phyloP scores from a whole-genome alignment of 2,888 invertebrate species.

The Escarpia spicata region DNA sequence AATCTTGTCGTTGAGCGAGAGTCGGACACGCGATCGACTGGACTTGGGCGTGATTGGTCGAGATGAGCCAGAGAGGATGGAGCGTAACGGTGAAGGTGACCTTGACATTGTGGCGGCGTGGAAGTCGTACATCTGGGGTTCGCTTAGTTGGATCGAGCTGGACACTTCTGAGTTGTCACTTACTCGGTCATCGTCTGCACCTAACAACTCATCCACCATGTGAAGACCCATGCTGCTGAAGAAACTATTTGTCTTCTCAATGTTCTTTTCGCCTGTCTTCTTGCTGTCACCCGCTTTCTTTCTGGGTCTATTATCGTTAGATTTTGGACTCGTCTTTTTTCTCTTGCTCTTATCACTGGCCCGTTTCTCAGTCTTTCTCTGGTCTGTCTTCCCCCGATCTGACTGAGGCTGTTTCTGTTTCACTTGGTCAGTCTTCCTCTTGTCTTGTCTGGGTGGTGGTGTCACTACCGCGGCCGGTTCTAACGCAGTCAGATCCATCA shows the following conservation, averaged over 20 bases:
- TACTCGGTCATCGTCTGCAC: conserved; percentile 34
- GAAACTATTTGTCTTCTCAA: conserved; percentile 32
- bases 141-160: background rate
- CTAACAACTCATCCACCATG: conserved; percentile 57
- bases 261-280: conserved; percentile 8
- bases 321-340: background rate
- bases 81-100: conserved; percentile 36
- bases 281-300: conserved; percentile 14
- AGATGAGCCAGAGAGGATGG: conserved; percentile 39
- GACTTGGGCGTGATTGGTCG: conserved; percentile 35
- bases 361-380: conserved; percentile 20
- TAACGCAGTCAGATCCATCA: background rate
- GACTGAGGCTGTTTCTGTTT: background rate
- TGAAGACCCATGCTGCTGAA: conserved; percentile 56
- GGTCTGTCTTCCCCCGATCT: background rate
- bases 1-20: conserved; percentile 35
- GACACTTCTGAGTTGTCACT: conserved; percentile 27
- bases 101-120: conserved; percentile 18
- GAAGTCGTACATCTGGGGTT: conserved; percentile 18
- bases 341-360: background rate
- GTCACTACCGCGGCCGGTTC: background rate
- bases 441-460: background rate
- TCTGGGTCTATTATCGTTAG: background rate
- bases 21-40: conserved; percentile 33
- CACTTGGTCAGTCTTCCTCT: too few species aligned